Base-by-base conservation (phyloP, 2,797 vertebrate genomes). In the Molossus molossus region DNA sequence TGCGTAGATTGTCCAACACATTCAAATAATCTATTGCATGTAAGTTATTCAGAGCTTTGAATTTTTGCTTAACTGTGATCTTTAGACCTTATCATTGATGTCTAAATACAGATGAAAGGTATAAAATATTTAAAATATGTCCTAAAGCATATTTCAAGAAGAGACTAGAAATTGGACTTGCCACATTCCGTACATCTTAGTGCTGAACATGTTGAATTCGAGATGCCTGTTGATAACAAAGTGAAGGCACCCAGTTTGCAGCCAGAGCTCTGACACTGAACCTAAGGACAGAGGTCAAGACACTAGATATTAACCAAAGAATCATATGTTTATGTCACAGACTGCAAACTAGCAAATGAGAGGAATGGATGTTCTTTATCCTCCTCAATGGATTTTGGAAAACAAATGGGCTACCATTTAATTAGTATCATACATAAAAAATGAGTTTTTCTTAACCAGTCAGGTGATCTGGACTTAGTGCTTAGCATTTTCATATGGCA, bases 121-220 rank as follows among this genome's bases (percentile, higher is more conserved):
- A 37, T 37, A 55, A 75, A 62, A 82, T 3, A 62, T 70, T 79
- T 83, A 15, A 64, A 57, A 27, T 50, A 50, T 6, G 3, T 87
- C 58, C 65, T 89, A 37, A 50, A 80, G 77, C 55, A 92, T 57
- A 80, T 87, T 95, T 73, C 81, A 84, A 29, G n/a, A 84, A 91
- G 65, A 64, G 45, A 83, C 14, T 53, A 87, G 86, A 87, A 88
- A 80, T 73, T 33, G n/a, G 55, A 65, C 20, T 70, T 84, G 11
- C 82, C 48, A n/a, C 33, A 70, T 87, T 80, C 27, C 62, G 60
- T 9, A 65, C 23, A 88, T 21, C 21, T 83, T 48, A 58, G 5
- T 48, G 60, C 37, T 69, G 45, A 83, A 4, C 65, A 6, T 48
- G 9, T 37, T 72, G 37, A 91, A 64, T 64, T 58, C 50, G 81